These are phyloP conservation scores for Calcarius lapponicus DNA, from an alignment of 2,797 vertebrate species.

Conservation along the genomic window DNA sequence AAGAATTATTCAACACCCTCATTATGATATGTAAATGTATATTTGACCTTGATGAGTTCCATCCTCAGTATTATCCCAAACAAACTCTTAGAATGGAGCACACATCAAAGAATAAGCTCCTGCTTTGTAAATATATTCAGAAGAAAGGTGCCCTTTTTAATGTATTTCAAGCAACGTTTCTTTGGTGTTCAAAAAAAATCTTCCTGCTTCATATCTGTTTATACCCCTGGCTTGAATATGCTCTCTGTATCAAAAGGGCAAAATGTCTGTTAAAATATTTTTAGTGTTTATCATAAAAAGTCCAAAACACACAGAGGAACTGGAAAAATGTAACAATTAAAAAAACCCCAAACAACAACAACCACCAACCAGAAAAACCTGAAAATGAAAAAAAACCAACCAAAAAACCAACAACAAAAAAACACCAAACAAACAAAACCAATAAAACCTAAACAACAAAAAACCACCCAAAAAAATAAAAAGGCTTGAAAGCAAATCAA, in stretches of 20 bases:
- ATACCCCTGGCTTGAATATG: conserved; percentile 50
- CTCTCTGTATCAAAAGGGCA: conserved; percentile 57
- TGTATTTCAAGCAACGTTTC: conserved; percentile 14
- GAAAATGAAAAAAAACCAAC: background rate
- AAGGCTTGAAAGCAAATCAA: conserved; percentile 50
- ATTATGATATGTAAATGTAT: conserved; percentile 1
- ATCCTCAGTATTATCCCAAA: background rate
- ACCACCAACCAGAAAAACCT: background rate
- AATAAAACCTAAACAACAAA: background rate
- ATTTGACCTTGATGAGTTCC: conserved; percentile 11
- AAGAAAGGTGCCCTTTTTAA: background rate
- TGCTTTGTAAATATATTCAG: conserved; percentile 10
- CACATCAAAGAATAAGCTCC: background rate
- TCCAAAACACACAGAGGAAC: conserved; percentile 54
- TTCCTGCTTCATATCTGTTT: conserved; percentile 44
- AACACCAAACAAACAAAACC: background rate
- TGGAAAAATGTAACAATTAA: conserved; percentile 49
- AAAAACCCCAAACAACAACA: background rate
- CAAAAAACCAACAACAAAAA: background rate
- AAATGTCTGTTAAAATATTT: conserved; percentile 66
- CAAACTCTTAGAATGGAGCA: background rate
- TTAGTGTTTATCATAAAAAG: conserved; percentile 52
- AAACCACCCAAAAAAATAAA: background rate
- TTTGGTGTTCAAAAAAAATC: background rate
- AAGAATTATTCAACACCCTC: background rate